These are phyloP conservation scores for Conomelus anceps DNA, from an alignment of 2,888 invertebrate genomes.

Conservation along the genomic window DNA sequence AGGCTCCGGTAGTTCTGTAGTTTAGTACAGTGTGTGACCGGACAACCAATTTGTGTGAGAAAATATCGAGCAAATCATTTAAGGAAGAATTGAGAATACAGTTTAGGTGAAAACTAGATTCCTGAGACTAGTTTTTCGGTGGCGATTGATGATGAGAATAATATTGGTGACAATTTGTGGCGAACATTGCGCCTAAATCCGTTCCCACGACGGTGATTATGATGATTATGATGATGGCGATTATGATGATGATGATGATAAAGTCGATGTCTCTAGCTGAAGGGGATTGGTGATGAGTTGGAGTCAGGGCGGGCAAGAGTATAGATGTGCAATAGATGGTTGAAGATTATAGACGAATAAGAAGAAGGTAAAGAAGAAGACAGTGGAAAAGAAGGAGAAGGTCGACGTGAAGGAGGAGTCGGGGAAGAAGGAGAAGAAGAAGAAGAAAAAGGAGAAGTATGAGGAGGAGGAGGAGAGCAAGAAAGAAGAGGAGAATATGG, in stretches of 20 bases:
- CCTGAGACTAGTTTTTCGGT: not conserved
- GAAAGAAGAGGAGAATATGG: conserved; percentile 15
- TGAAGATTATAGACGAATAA: no score
- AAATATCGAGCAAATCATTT: not conserved
- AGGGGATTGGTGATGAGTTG: no score
- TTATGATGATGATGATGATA: conserved; percentile 7
- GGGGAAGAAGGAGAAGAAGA: conserved; percentile 1
- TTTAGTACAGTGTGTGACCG: not conserved
- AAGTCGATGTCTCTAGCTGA: no score
- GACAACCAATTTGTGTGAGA: not conserved
- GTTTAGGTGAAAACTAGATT: not conserved
- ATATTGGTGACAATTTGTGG: not conserved
- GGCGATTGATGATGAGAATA: not conserved
- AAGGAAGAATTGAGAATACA: conserved; percentile 9
- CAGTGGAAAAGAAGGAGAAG: no score
- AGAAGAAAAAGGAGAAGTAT: no score
- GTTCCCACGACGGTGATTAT: not conserved
- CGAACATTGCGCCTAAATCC: not conserved
- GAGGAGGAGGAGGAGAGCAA: conserved; percentile 8
- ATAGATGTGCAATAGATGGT: no score
- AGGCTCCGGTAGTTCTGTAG: no score
- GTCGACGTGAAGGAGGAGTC: no score
- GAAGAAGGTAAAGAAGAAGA: no score
- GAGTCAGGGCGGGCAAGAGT: no score
- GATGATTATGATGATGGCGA: no score